Conservation (phyloP, 2,113 vertebrate species). For the Capreolus pygargus region DNA sequence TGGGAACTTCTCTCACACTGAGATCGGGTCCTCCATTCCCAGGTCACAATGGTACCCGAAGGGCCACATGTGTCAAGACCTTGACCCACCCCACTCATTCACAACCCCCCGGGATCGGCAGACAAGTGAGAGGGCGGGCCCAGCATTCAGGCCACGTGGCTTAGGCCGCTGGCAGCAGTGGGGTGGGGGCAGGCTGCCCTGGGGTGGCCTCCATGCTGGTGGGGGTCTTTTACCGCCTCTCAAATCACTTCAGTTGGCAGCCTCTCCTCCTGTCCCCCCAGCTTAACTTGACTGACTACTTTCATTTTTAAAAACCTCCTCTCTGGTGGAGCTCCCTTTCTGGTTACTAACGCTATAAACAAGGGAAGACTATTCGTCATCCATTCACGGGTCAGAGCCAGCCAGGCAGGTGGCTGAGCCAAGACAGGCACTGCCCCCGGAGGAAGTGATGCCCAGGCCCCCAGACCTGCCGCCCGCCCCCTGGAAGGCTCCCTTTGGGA, state of each 20-base stretch:
- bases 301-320: neutral
- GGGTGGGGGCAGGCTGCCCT: rapidly evolving
- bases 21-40: neutral
- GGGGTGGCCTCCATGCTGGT: neutral
- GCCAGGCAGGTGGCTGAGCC: neutral
- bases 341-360: neutral
- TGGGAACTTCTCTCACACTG: neutral
- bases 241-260: neutral
- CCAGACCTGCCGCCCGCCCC: rapidly evolving
- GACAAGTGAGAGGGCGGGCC: neutral
- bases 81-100: neutral
- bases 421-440: neutral
- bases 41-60: rapidly evolving
- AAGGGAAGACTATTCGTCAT: neutral
- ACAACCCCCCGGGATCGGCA: rapidly evolving
- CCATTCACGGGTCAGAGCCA: neutral
- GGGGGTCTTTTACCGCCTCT: neutral
- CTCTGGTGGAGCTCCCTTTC: neutral
- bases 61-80: neutral
- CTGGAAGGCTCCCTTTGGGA: neutral
- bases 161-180: neutral
- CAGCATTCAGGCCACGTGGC: neutral
- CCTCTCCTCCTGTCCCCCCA: neutral
- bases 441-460: neutral
- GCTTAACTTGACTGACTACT: neutral